Evolutionary conservation across 1,140 invertebrate species (phyloP).

Genomic region (Zaprionus ghesquierei): DNA sequence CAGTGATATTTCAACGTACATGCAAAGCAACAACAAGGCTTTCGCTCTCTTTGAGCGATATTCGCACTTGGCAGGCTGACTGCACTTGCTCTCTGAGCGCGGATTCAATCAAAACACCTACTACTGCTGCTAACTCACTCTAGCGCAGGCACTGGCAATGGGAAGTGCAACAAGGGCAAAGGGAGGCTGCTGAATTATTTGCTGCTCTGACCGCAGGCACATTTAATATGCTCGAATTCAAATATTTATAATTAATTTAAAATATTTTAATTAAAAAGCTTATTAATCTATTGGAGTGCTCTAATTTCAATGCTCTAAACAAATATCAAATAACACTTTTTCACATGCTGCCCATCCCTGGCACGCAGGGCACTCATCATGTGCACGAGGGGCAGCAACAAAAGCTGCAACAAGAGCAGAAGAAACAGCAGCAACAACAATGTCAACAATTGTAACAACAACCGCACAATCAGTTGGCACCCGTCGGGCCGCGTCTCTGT

Average conservation of each 20-base stretch:
- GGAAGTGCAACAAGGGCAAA: neutral
- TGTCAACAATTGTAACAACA: conserved; percentile 71
- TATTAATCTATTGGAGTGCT: neutral
- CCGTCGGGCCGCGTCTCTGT: conserved; percentile 1
- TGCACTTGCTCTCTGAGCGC: neutral
- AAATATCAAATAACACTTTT: conserved; percentile 15
- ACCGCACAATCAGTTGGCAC: conserved; percentile 71
- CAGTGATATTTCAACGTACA: neutral
- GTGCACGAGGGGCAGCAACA: conserved; percentile 38
- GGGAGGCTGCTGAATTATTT: neutral
- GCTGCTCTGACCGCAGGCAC: neutral
- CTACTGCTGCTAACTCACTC: neutral
- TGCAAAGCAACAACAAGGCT: neutral
- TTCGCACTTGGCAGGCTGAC: too few species aligned
- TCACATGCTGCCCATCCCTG: neutral
- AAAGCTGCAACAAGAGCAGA: conserved; percentile 30
- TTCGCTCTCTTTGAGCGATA: neutral
- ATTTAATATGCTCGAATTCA: neutral
- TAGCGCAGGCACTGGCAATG: neutral
- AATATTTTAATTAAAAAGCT: neutral
- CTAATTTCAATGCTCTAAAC: neutral
- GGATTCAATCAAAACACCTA: too few species aligned
- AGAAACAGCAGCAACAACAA: conserved; percentile 51
- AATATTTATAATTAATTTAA: neutral
- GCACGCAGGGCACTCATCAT: conserved; percentile 55